Base-by-base conservation (phyloP, 2,888 invertebrate genomes). In the Neoitamus cyanurus region DNA sequence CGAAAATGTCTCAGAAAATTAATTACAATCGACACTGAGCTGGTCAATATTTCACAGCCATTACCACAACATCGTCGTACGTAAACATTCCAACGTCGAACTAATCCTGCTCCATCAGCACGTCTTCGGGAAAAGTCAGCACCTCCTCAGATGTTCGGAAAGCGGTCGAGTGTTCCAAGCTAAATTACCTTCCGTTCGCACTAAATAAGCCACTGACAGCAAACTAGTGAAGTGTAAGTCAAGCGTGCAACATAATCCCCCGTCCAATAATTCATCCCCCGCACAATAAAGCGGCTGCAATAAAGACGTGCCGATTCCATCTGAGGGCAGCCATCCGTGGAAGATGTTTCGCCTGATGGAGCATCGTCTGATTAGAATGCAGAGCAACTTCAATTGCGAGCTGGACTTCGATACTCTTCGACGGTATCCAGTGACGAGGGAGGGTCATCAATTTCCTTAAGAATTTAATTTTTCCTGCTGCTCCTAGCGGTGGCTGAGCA, bases 391-490 rank as follows among this genome's bases (percentile, higher is more conserved):
- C 11, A 15, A n/a, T 36, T 15, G 4, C 3, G 9, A 4, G 36
- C n/a, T 73, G 31, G 36, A 20, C 34, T 3, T 5, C 20, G 73
- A 73, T 73, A 36, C 34, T 15, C 73, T 31, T 15, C n/a, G 73
- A 73, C n/a, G 73, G 77, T 46, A 77, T 46, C 46, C 77, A 77
- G 25, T 77, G 37, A 37, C 37, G 25, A 6, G 6, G 34, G 20
- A 37, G 28, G 31, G 31, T 46, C 78, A 78, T 78, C 78, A 48
- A 48, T 80, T 80, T 80, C 34, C 20, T 80, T 31, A 80, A 68
- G 80, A 80, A 80, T 80, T 80, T 80, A 68, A 80, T 80, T 80
- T 80, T 31, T 80, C 68, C 58, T 80, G 30, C 80, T 68, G 25
- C 34, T 58, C 31, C 11, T 7, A 34, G 30, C 3, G 13, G 70